phyloP scores from a whole-genome alignment of 2,888 invertebrate genomes.

The Sinodicranocentrus sp. region DNA sequence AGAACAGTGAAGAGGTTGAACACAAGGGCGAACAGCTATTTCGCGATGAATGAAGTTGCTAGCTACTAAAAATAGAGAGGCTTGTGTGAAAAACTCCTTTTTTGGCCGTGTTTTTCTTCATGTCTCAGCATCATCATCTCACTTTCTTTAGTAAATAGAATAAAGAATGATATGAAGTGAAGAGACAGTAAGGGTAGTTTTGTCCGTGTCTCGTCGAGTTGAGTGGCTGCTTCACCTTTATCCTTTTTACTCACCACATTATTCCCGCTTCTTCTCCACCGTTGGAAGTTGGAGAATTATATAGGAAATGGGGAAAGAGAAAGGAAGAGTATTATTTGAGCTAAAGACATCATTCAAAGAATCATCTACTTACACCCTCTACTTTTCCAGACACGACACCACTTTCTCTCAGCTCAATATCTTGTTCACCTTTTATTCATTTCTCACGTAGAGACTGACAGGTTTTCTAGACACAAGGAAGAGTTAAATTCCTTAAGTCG shows the following conservation, averaged over 20 bases:
- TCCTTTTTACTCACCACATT: background rate
- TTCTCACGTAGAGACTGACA: constrained; percentile 54
- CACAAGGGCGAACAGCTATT: constrained; percentile 4
- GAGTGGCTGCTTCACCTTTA: too few species aligned
- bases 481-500: constrained; percentile 57
- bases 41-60: constrained; percentile 16
- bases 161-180: constrained; percentile 3
- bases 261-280: background rate
- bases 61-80: background rate
- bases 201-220: too few species aligned
- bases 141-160: constrained; percentile 9
- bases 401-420: constrained; percentile 18
- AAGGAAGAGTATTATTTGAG: constrained; percentile 21
- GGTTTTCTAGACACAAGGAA: constrained; percentile 29
- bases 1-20: constrained; percentile 1
- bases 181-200: background rate
- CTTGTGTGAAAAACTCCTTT: background rate
- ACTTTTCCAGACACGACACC: background rate
- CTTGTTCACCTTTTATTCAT: constrained; percentile 55
- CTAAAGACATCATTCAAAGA: constrained; percentile 6
- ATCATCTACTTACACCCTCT: background rate
- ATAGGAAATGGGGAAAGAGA: constrained; percentile 38
- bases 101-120: background rate
- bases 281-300: background rate
- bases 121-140: background rate